Base-by-base conservation (phyloP, 2,797 vertebrate genomes). In the Myotis vivesi region DNA sequence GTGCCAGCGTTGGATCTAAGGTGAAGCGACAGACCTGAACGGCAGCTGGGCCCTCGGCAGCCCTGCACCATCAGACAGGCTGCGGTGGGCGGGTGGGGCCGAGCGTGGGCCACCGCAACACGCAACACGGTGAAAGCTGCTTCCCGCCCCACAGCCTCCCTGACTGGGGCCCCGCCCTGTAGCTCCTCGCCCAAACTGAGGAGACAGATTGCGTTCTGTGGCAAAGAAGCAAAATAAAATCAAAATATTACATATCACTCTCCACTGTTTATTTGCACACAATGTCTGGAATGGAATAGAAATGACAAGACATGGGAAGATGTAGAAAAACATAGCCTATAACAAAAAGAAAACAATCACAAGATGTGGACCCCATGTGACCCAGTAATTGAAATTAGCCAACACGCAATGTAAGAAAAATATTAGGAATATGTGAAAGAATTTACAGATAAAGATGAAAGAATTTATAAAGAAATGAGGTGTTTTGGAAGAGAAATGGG, bases 61-160 rank as follows among this genome's bases (percentile, higher is more conserved):
- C 51, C 51, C 17, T 53, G 62, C 10, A 4, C 13, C 13, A 19
- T 9, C 9, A 57, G 53, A 30, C 15, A 11, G 6, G 8, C 86
- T 55, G 38, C 20, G 2, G 20, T 4, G 38, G 8, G 41, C 41
- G 41, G 41, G 41, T 9, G 41, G 41, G 19, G 68, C 15, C 33
- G 25, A 17, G 33, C 3, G 1, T 0, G 16, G 25, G 15, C 3
- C 12, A 46, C 44, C 44, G 2, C 44, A 13, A 12, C 15, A 6
- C 8, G 5, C 51, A 7, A 1, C 3, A 2, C 23, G 2, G 6
- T 5, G 22, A 41, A 15, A 53, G 77, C n/a, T 25, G 30, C 15
- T 53, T 13, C 53, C 36, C 23, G 71, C 1, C 20, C 23, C 64
- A 12, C 12, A 25, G n/a, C 5, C 72, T 13, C 3, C 36, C 1